A percentile compares a stretch with the other conserved stretches of the same genome.
Conservation (phyloP, 2,797 vertebrate genomes). For the Acanthis flammea region DNA sequence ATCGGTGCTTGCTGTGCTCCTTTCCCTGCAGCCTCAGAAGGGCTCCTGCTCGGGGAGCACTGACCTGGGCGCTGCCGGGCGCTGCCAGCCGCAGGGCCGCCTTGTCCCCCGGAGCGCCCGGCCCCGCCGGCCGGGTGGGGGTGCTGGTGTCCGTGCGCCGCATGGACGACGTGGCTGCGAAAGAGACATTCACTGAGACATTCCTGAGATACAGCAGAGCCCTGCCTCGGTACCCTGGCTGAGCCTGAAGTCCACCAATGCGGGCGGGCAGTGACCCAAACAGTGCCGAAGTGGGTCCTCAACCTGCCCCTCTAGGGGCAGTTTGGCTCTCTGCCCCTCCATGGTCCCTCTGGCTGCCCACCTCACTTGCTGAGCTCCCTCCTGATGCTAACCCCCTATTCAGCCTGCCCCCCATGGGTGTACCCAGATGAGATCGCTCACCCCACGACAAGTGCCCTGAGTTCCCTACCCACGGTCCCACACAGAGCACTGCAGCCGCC, state of each 20-base stretch:
- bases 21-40: neutral
- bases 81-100: constrained; percentile 75
- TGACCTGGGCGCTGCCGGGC: constrained; percentile 56
- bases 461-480: accelerated
- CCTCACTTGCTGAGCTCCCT: accelerated
- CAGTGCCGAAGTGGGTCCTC: neutral
- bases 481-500: accelerated
- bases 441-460: accelerated
- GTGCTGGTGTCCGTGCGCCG: constrained; percentile 83
- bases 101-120: constrained; percentile 76
- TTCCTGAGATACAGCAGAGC: accelerated
- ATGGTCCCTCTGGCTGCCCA: accelerated
- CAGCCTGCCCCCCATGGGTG: neutral
- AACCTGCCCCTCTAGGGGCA: neutral
- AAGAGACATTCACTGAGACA: neutral
- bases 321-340: neutral
- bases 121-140: constrained; percentile 76
- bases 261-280: neutral
- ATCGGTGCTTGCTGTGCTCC: neutral
- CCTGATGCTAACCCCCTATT: accelerated
- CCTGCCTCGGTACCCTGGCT: accelerated
- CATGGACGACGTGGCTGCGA: constrained; percentile 83
- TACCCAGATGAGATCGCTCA: neutral
- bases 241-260: accelerated
- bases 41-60: neutral